phyloP scores from a whole-genome alignment of 2,797 vertebrate species.

The Rhabdomys pumilio region DNA sequence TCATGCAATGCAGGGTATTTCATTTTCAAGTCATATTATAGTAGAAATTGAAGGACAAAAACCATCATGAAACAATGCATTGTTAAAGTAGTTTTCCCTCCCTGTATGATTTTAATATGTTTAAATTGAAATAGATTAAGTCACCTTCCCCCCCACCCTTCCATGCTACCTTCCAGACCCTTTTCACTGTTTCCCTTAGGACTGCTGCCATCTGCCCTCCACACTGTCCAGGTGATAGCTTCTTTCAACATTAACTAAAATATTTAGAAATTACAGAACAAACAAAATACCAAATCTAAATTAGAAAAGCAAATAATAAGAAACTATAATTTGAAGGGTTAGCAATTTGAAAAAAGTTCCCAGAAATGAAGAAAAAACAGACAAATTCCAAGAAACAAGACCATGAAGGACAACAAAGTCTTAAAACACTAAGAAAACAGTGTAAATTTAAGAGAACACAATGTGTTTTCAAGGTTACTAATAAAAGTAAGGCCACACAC shows the following conservation, averaged over 20 bases:
- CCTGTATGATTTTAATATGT: neutral
- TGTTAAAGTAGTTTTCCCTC: neutral
- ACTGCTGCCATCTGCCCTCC: neutral
- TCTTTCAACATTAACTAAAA: slow-evolving; percentile 11
- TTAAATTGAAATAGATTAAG: neutral
- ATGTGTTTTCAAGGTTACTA: neutral
- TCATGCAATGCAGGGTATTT: neutral
- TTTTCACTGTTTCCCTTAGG: neutral
- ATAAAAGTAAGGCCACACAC: neutral
- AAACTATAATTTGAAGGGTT: neutral
- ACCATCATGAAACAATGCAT: neutral
- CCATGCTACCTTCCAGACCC: too few relatives aligned
- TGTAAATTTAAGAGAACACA: neutral
- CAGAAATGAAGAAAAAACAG: neutral
- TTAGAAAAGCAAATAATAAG: neutral
- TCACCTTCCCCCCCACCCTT: neutral
- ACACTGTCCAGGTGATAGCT: neutral
- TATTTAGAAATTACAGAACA: neutral
- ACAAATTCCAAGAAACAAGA: neutral
- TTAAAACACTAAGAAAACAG: neutral
- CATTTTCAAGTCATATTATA: neutral
- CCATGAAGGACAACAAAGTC: neutral
- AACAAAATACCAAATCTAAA: neutral
- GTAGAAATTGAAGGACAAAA: neutral
- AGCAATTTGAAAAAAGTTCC: neutral